Evolutionary conservation across 2,888 invertebrate species (phyloP), one percentile per base, ranked within the genome.

Genomic region (Anoncus sp.): DNA sequence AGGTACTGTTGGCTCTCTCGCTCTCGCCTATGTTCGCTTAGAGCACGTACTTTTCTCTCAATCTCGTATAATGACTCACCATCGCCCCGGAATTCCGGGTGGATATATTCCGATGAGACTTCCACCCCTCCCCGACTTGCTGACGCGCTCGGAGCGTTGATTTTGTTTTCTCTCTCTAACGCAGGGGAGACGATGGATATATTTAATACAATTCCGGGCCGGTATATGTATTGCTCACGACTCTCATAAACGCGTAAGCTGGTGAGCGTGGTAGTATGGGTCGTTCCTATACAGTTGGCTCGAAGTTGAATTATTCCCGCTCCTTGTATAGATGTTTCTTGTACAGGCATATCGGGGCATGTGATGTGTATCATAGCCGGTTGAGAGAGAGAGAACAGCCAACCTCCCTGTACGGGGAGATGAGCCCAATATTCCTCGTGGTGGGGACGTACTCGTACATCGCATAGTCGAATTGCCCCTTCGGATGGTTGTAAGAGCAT

Each of bases 211-310:
- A 60, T 14, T 6, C 43, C 43, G 1, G 60, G 60, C 22, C 14
- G 2, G 16, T 60, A 60, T n/a, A 24, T 24, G n/a, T 60, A 45
- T 14, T 24, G 43, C n/a, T 60, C 60, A 2, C 43, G 60, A 9
- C 43, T 60, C 9, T 18, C n/a, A 3, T 60, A 45, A 1, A 18
- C 16, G 1, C 60, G 60, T 45, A 60, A 14, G 16, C 60, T 43
- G 2, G 43, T 60, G 35, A 40, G 35, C 3, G 57, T 35, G 1
- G 57, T 57, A 2, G 57, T 38, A 1, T 10, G 18, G n/a, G 43
- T 60, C 2, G 22, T 22, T 7, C 60, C 60, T 7, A 60, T 24
- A 14, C 45, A 45, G 22, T 24, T 60, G 9, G 24, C 24, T 5
- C 24, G 24, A 7, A 60, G 27, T 12, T 43, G 60, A 6, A 60